Base-by-base conservation (phyloP, 2,797 vertebrate species). In the Spinus pinus region DNA sequence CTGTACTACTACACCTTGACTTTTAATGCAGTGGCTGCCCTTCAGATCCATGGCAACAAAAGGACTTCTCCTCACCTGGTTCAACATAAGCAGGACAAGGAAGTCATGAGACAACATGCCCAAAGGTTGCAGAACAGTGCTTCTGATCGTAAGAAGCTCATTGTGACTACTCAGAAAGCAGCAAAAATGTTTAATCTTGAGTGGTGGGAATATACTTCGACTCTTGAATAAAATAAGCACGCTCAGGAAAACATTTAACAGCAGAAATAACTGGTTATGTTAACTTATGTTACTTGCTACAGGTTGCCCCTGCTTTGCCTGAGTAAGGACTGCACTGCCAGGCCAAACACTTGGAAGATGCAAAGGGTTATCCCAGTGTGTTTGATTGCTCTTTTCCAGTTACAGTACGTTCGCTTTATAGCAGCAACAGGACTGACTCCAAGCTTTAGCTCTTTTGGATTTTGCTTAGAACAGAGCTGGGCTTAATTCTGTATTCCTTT, bases 241-340 rank as follows among this genome's bases (percentile, higher is more conserved):
- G 30, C 65, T 83, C 35, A 70, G 74, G 49, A 82, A 85, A 90
- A 96, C 73, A 78, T 33, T 6, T 37, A 81, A 87, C 73, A 85
- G 74, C 74, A 94, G 86, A 87, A 60, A 66, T 57, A 95, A 83
- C 69, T 33, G 57, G 50, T 44, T 75, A 62, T 42, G 85, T 8
- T 66, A 88, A 75, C 62, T 35, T 35, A 35, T 35, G 35, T 35
- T 72, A 42, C 15, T 72, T 82, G 60, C 80, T 81, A 88, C 50
- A 78, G 60, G n/a, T 28, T 78, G 81, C 93, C 79, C 42, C 60
- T 88, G 62, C 71, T 90, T 66, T 94, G 93, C 90, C 82, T 83
- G 71, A 91, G 81, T 65, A 94, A 88, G 66, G 74, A 87, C 58
- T 72, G 54, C 66, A 80, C 67, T 81, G 82, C 70, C 90, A 72